Evolutionary conservation across 1,140 invertebrate species (phyloP), one percentile per base, ranked within the genome.

Genomic region (Heliconius melpomene): DNA sequence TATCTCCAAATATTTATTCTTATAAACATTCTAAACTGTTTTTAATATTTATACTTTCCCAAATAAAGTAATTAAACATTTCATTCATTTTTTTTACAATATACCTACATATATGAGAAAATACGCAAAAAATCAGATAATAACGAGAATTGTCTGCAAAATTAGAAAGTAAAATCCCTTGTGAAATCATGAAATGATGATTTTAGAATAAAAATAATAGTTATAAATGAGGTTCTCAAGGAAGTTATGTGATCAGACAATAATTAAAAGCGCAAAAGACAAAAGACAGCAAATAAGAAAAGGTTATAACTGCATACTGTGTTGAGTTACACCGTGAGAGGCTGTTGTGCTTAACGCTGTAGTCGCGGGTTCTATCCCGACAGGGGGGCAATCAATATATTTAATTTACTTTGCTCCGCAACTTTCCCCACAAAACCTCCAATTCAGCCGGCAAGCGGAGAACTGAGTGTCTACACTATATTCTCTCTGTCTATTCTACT

Each of bases 161-260:
- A 66, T 66, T 66, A 83, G 85, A 86, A 86, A 88, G 86, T 88
- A 84, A 84, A 88, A 90, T 88, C 74, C 73, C 54, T 77, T 82
- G 70, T 71, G 76, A 73, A 78, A 80, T 87, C 87, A 86, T 78
- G 83, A 83, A 85, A 88, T 82, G 13, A 80, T 72, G 11, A 18
- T 78, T 78, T 81, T 78, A 73, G 18, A 54, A 60, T 71, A 16
- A 75, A 74, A 80, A 80, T 74, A 80, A 80, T 74, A 72, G 54
- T 77, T 60, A 73, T 52, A 77, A 73, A 74, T 71, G 57, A 71
- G 60, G 46, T 80, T 80, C 72, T 72, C 75, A 79, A 52, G 78
- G 78, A 79, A 79, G 78, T 75, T 71, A 75, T 54, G 52, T 70
- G 73, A 72, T 72, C 52, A 79, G 72, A 75, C 71, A 74, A 74